These are phyloP conservation scores for Platyura marginata DNA, from an alignment of 1,140 invertebrate genomes.

Conservation along the genomic window DNA sequence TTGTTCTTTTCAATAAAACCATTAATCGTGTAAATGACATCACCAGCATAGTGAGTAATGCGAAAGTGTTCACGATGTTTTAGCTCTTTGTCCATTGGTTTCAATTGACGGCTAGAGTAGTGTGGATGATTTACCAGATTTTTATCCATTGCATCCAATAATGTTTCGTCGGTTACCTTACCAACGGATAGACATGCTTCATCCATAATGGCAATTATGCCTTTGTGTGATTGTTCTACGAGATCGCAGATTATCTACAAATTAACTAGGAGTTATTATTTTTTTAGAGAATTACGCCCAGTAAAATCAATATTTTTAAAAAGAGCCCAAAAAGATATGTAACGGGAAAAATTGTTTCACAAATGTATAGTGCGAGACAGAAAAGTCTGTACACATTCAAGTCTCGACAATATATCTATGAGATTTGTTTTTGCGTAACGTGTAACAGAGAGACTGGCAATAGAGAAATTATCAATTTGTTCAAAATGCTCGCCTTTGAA, in stretches of 20 bases:
- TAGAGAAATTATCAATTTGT: no score
- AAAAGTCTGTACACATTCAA: no score
- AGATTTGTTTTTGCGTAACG: no score
- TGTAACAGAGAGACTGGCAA: no score
- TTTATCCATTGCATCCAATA: slow-evolving; percentile 85
- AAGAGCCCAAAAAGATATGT: background rate
- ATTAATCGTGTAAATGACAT: slow-evolving; percentile 76
- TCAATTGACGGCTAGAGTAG: slow-evolving; percentile 71
- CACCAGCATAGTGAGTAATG: slow-evolving; percentile 87
- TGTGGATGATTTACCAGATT: slow-evolving; percentile 74
- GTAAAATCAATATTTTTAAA: background rate
- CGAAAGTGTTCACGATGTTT: slow-evolving; percentile 69
- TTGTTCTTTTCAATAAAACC: slow-evolving; percentile 94
- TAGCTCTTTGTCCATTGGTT: slow-evolving; percentile 61
- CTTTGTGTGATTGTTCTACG: slow-evolving; percentile 76
- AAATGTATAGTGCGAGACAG: no score
- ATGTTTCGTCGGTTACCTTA: slow-evolving; percentile 76
- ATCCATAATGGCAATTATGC: slow-evolving; percentile 84
- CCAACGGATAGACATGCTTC: slow-evolving; percentile 90
- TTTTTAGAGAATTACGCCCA: no score
- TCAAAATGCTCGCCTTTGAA: no score
- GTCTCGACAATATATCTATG: no score
- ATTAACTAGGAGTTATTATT: no score
- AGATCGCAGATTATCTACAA: slow-evolving; percentile 69
- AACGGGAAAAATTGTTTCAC: background rate